Percentiles rank a stretch among this genome's conserved stretches.
Evolutionary conservation across 1,140 invertebrate species (phyloP).

Genomic region (Rhysida immarginata): DNA sequence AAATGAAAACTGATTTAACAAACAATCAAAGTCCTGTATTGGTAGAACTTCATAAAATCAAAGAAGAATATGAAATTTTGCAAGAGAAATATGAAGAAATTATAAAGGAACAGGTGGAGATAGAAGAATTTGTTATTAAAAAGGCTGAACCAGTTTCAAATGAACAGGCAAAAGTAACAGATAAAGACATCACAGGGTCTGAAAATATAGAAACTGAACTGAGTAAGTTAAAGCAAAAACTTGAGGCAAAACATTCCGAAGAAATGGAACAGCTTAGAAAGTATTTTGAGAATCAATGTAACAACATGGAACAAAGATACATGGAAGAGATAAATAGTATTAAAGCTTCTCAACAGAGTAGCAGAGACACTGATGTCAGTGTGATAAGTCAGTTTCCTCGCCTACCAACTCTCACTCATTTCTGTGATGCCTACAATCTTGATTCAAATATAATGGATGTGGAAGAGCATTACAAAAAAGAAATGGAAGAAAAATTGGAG

Average conservation of each 20-base stretch:
- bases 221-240: background rate
- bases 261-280: conserved; percentile 4
- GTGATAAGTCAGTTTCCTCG: background rate
- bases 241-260: conserved; percentile 4
- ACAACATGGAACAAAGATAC: background rate
- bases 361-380: background rate
- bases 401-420: conserved; percentile 2
- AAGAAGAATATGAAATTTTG: conserved; percentile 1
- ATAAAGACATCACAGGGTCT: background rate
- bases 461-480: conserved; percentile 4
- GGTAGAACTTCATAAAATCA: conserved; percentile 1
- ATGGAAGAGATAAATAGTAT: background rate
- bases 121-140: background rate
- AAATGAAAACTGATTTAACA: background rate
- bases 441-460: background rate
- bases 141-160: background rate
- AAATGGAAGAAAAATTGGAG: conserved; percentile 1
- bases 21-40: background rate
- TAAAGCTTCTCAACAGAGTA: background rate
- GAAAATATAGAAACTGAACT: background rate
- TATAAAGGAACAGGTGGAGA: background rate
- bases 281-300: conserved; percentile 1
- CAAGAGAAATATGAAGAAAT: conserved; percentile 7
- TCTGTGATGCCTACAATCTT: background rate
- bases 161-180: background rate